These are phyloP conservation scores for Psilopsiagon aymara DNA, from an alignment of 2,113 vertebrate genomes.

Conservation along the genomic window DNA sequence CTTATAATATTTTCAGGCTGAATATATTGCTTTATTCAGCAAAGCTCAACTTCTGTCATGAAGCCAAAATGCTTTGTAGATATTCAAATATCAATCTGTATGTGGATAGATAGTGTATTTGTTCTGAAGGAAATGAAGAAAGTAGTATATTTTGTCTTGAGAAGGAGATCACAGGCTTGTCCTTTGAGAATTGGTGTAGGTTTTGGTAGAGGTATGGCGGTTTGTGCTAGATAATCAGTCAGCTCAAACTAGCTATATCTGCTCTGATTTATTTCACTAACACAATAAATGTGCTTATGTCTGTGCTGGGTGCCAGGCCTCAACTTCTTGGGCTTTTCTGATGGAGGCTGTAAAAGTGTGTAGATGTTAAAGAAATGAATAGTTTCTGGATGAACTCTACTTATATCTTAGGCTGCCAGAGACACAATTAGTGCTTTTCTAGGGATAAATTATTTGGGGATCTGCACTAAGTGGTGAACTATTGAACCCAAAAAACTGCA, in stretches of 20 bases:
- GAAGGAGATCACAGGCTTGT: neutral
- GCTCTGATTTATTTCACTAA: neutral
- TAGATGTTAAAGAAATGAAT: neutral
- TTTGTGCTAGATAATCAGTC: neutral
- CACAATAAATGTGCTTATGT: neutral
- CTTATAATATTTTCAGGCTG: neutral
- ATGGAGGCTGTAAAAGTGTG: neutral
- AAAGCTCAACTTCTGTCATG: neutral
- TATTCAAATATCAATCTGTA: neutral
- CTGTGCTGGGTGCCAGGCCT: neutral
- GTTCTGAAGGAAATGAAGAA: neutral
- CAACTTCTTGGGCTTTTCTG: neutral
- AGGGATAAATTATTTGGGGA: neutral
- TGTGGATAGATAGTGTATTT: neutral
- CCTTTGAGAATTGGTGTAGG: neutral
- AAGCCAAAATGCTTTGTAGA: neutral
- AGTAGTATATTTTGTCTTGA: neutral
- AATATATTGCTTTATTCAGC: neutral
- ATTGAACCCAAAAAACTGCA: neutral
- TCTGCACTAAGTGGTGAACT: neutral
- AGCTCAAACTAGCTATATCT: neutral
- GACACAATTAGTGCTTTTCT: neutral
- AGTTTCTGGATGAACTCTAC: too few relatives aligned
- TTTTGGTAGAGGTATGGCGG: neutral
- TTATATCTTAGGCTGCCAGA: neutral